A percentile compares a stretch with the other conserved stretches of the same genome.
These are phyloP conservation scores for Psittacara wagleri DNA, from an alignment of 2,113 vertebrate species.

Conservation along the genomic window DNA sequence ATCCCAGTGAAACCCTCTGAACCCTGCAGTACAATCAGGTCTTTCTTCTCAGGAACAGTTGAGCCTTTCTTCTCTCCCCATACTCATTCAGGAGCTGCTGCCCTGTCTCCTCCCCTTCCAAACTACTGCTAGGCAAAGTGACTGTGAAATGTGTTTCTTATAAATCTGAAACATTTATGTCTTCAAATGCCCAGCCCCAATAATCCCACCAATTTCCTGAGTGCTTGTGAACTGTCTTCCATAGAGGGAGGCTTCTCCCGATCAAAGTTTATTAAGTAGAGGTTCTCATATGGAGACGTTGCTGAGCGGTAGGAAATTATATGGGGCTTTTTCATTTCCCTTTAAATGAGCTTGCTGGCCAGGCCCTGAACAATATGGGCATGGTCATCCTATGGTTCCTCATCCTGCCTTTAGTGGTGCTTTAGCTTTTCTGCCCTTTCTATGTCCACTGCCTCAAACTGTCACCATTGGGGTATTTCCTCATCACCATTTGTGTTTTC, in stretches of 20 bases:
- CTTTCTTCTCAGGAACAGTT: conserved; percentile 55
- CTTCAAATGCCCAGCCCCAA: conserved; percentile 46
- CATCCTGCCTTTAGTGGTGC: background rate
- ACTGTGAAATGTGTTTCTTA: conserved; percentile 71
- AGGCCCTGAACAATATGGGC: conserved; percentile 1
- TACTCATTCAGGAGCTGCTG: conserved; percentile 41
- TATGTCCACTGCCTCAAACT: background rate
- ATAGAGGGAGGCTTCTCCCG: conserved; percentile 32
- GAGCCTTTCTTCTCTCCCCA: conserved; percentile 36
- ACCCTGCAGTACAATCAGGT: conserved; percentile 28
- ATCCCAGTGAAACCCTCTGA: conserved; percentile 43
- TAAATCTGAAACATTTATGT: conserved; percentile 61
- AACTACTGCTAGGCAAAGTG: conserved; percentile 44
- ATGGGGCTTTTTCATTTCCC: conserved; percentile 56
- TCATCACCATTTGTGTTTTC: background rate
- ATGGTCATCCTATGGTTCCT: conserved; percentile 12
- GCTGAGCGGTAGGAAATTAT: conserved; percentile 55
- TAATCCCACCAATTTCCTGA: conserved; percentile 74
- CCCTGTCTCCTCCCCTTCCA: conserved; percentile 47
- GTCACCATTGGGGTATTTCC: background rate
- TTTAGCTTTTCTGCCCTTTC: background rate
- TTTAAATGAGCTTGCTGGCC: conserved; percentile 42
- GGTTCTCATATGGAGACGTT: conserved; percentile 53
- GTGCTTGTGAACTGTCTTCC: conserved; percentile 43
- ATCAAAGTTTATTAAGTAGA: conserved; percentile 61